Evolutionary conservation across 2,797 vertebrate species (phyloP).

Genomic region (Pseudotriccus pelzelni): DNA sequence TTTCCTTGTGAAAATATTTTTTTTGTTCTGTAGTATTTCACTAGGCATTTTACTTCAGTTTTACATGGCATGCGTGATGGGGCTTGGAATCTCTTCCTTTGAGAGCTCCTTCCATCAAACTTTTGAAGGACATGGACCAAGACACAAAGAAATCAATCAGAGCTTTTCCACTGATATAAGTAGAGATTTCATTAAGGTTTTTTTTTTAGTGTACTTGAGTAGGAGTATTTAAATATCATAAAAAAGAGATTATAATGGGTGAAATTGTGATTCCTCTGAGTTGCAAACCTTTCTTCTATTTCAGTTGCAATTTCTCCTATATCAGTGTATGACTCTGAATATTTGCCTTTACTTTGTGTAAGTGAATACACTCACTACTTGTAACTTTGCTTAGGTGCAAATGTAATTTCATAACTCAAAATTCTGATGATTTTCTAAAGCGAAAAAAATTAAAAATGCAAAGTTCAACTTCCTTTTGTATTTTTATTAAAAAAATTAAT

Average conservation of each 20-base stretch:
- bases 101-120: not conserved
- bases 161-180: not conserved
- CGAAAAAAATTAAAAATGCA: not conserved
- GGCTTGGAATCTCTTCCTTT: not conserved
- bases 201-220: not conserved
- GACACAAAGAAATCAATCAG: not conserved
- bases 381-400: not conserved
- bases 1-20: not conserved
- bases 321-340: rapidly evolving
- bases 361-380: not conserved
- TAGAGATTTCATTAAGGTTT: not conserved
- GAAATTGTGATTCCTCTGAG: not conserved
- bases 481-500: not conserved
- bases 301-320: not conserved
- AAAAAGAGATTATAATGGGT: not conserved
- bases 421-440: not conserved
- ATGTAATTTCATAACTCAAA: not conserved
- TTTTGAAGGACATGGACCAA: not conserved
- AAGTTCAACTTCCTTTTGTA: rapidly evolving
- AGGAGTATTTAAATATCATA: not conserved
- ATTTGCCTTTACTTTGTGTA: not conserved
- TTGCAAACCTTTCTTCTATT: not conserved
- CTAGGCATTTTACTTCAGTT: not conserved
- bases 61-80: rapidly evolving
- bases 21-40: not conserved